A percentile compares a stretch with the other conserved stretches of the same genome.
Conservation (phyloP, 2,113 vertebrate species). For the Ophthalmolycus amberensis region DNA sequence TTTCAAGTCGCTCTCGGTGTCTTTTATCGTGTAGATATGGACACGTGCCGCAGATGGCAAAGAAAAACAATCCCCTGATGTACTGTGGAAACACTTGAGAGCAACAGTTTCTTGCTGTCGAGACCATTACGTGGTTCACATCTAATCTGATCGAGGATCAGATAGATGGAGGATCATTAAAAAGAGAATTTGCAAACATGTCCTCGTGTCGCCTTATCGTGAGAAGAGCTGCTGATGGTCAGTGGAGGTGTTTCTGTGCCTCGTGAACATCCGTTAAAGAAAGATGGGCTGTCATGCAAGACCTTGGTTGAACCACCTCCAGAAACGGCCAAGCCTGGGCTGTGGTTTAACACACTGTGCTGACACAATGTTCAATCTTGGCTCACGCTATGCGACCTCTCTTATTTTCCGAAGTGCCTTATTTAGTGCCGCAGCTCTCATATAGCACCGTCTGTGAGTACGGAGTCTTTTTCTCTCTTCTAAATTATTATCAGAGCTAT, state of each 20-base stretch:
- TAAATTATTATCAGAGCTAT: conserved; percentile 43
- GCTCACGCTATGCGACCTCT: conserved; percentile 78
- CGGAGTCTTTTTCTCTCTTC: conserved; percentile 29
- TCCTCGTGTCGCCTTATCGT: not conserved
- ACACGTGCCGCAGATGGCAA: not conserved
- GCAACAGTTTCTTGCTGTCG: not conserved
- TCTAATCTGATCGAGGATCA: conserved; percentile 42
- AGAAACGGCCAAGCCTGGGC: conserved; percentile 87
- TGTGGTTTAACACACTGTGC: conserved; percentile 84
- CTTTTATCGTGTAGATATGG: conserved; percentile 18
- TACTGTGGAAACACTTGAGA: conserved; percentile 6
- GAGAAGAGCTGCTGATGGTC: conserved; percentile 4
- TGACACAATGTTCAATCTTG: conserved; percentile 86
- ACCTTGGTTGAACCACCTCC: conserved; percentile 44
- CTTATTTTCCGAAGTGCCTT: conserved; percentile 77
- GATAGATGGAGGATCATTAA: conserved; percentile 33
- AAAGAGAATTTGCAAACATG: conserved; percentile 36
- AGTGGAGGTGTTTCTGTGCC: conserved; percentile 48
- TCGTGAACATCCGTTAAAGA: conserved; percentile 48
- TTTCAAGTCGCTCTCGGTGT: not conserved
- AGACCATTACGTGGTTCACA: conserved; percentile 24
- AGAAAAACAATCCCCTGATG: conserved; percentile 5
- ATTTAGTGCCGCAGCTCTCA: conserved; percentile 64
- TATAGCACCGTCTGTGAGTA: conserved; percentile 48
- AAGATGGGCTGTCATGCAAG: conserved; percentile 42